phyloP scores from a whole-genome alignment of 2,797 vertebrate species.

The Dipus sagitta region DNA sequence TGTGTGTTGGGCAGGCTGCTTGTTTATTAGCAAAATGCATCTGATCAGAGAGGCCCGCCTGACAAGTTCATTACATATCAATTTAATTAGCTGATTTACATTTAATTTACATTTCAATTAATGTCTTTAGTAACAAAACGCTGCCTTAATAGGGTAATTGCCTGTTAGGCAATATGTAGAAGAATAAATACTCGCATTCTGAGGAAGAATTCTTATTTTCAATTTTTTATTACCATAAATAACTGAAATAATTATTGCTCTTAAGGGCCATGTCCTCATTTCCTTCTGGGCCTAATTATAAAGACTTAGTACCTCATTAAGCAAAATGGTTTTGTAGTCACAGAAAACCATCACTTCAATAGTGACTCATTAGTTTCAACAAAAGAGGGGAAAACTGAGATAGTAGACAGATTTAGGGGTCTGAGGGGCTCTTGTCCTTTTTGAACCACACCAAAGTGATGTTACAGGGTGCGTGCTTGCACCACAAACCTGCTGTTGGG shows the following conservation, averaged over 20 bases:
- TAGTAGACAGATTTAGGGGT: constrained; percentile 83
- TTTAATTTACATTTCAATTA: constrained; percentile 94
- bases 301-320: constrained; percentile 94
- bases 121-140: constrained; percentile 91
- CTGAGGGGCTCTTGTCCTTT: not conserved
- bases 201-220: constrained; percentile 91
- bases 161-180: constrained; percentile 91
- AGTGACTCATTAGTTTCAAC: constrained; percentile 91
- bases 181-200: constrained; percentile 91
- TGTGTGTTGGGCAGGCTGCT: constrained; percentile 80
- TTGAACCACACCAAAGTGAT: not conserved
- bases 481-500: not conserved
- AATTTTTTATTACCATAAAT: constrained; percentile 93
- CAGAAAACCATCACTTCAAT: constrained; percentile 90
- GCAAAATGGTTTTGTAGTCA: constrained; percentile 91
- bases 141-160: constrained; percentile 92
- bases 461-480: too few species aligned
- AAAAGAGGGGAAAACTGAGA: constrained; percentile 86
- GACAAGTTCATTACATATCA: constrained; percentile 92
- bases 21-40: constrained; percentile 89
- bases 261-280: constrained; percentile 89
- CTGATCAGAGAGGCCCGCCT: constrained; percentile 89
- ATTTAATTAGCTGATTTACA: constrained; percentile 93
- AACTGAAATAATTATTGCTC: constrained; percentile 93
- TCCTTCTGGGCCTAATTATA: constrained; percentile 93